These are phyloP conservation scores for Drosophila greeni DNA, from an alignment of 2,888 invertebrate species.

Conservation along the genomic window DNA sequence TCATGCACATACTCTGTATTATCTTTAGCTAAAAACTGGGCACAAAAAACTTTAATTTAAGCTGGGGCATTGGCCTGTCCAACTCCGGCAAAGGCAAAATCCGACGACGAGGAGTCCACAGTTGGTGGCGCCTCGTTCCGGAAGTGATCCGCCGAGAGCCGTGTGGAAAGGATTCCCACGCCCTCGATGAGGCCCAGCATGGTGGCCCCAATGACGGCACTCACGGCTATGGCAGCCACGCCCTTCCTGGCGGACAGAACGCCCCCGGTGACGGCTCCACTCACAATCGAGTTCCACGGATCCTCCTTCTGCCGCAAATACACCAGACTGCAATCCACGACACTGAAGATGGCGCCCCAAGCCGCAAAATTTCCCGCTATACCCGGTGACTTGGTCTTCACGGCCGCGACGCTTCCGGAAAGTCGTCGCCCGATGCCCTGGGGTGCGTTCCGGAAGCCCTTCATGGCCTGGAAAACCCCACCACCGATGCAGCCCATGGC, in stretches of 20 bases:
- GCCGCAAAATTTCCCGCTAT: slow-evolving; percentile 63
- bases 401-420: slow-evolving; percentile 51
- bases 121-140: slow-evolving; percentile 43
- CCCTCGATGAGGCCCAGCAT: slow-evolving; percentile 58
- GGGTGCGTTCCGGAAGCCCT: slow-evolving; percentile 98
- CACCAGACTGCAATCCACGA: slow-evolving; percentile 60
- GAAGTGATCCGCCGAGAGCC: slow-evolving; percentile 59
- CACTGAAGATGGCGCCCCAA: slow-evolving; percentile 61
- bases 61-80: slow-evolving; percentile 40
- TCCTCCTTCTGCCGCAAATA: slow-evolving; percentile 60
- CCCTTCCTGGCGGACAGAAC: slow-evolving; percentile 59
- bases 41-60: slow-evolving; percentile 39
- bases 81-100: slow-evolving; percentile 35
- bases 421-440: slow-evolving; percentile 80
- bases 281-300: slow-evolving; percentile 67
- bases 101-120: slow-evolving; percentile 8
- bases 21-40: not conserved
- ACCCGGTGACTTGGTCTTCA: slow-evolving; percentile 53
- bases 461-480: slow-evolving; percentile 96
- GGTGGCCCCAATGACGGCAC: slow-evolving; percentile 59
- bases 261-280: slow-evolving; percentile 64
- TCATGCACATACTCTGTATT: not conserved
- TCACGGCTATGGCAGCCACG: slow-evolving; percentile 59
- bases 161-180: slow-evolving; percentile 57
- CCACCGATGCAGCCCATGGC: slow-evolving; percentile 99